A percentile compares a stretch with the other conserved stretches of the same genome.
Conservation (phyloP, 2,888 invertebrate species). For the Empis stercorea region DNA sequence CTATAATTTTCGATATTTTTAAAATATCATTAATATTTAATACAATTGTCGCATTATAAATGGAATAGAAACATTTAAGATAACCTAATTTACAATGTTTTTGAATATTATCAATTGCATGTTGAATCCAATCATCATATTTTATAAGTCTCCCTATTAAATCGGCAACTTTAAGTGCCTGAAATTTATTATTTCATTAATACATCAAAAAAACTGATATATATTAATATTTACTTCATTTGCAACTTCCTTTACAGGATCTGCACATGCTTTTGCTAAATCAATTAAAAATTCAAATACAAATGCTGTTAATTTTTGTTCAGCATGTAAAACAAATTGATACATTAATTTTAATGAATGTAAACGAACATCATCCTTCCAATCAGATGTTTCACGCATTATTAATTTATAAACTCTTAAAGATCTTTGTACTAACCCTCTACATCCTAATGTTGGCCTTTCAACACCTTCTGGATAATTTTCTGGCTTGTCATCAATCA, state of each 20-base stretch:
- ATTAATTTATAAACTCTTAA: conserved; percentile 27
- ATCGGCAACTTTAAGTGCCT: conserved; percentile 28
- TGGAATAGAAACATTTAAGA: conserved; percentile 29
- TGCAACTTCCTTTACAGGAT: conserved; percentile 21
- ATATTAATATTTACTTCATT: conserved; percentile 15
- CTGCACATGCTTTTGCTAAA: conserved; percentile 26
- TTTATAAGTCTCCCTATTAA: conserved; percentile 29
- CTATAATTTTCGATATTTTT: conserved; percentile 20
- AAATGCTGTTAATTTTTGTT: conserved; percentile 29
- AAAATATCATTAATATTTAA: conserved; percentile 21
- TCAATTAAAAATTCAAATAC: conserved; percentile 32
- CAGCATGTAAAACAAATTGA: conserved; percentile 33
- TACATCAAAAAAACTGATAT: background rate
- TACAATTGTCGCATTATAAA: conserved; percentile 21
- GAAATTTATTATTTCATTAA: background rate
- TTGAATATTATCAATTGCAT: conserved; percentile 26
- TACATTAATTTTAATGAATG: conserved; percentile 31
- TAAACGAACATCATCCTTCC: conserved; percentile 35
- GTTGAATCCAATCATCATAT: conserved; percentile 29
- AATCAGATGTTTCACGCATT: conserved; percentile 28
- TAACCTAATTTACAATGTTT: conserved; percentile 25
- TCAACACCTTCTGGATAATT: conserved; percentile 61
- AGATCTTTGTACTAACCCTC: conserved; percentile 61
- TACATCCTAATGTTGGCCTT: conserved; percentile 80
- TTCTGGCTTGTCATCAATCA: conserved; percentile 47